These are phyloP conservation scores for Ceramica pisi DNA, from an alignment of 2,888 invertebrate species.

Conservation along the genomic window DNA sequence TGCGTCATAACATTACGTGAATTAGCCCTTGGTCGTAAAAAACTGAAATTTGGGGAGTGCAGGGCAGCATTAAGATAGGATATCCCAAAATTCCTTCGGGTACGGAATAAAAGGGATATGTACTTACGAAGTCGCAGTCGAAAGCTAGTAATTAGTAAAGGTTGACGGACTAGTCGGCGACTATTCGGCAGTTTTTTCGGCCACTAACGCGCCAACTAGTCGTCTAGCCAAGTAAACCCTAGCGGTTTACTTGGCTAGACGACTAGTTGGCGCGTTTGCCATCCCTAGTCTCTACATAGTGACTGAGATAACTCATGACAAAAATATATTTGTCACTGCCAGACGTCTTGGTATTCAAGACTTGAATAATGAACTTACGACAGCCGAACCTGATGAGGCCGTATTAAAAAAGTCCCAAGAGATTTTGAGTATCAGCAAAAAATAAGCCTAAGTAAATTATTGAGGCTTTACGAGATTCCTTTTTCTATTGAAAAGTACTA, in stretches of 20 bases:
- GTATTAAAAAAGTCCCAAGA: slow-evolving; percentile 37
- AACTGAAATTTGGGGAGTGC: no score
- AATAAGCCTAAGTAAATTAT: slow-evolving; percentile 21
- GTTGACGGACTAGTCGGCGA: not conserved
- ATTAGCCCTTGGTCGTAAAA: no score
- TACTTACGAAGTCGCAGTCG: no score
- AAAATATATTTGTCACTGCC: slow-evolving; percentile 75
- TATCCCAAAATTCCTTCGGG: no score
- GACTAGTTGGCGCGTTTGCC: not conserved
- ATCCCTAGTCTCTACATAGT: not conserved
- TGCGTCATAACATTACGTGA: no score
- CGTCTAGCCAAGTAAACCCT: not conserved
- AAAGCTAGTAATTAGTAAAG: no score
- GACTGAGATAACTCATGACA: slow-evolving; percentile 42
- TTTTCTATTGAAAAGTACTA: not conserved
- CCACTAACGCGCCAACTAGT: not conserved
- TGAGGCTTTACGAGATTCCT: not conserved
- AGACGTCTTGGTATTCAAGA: slow-evolving; percentile 68
- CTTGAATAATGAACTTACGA: slow-evolving; percentile 72
- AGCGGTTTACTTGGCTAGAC: no score
- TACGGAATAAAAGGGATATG: no score
- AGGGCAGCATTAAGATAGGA: no score
- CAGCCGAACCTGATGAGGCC: slow-evolving; percentile 42
- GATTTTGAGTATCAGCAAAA: slow-evolving; percentile 28
- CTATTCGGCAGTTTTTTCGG: not conserved